Evolutionary conservation across 2,888 invertebrate genomes (phyloP), one percentile per base, ranked within the genome.

Genomic region (Horisme vitalbata): DNA sequence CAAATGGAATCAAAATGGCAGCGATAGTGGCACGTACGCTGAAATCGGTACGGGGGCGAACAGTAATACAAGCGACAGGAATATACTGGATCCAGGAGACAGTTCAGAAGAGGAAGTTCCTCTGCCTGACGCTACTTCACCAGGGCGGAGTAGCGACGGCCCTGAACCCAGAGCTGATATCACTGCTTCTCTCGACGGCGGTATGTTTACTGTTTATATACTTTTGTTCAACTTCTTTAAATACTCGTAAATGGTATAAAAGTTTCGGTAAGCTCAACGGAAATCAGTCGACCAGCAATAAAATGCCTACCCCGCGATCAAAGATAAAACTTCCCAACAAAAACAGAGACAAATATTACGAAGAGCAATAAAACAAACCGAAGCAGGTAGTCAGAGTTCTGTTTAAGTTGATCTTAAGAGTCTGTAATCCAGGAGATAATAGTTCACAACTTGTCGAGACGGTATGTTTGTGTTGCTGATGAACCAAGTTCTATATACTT

Each of bases 11-110:
- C 89, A 88, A 52, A 89, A 89, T 41, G 90, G 89, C 2, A 88
- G 90, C 35, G 90, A 90, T 54, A 90, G 90, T 51, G 89, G 90
- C 1, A 90, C 90, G 9, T 90, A 90, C 52, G 90, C 90, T 7
- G 90, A 90, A 64, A 90, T 90, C 10, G 87, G 89, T 3, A 85
- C 78, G 8, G 88, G 81, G n/a, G 82, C 76, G 1, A 85, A 77
- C 52, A 84, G 86, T 43, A 79, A 84, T 36, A 75, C 81, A 2
- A 88, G 87, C 41, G 90, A 90, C 49, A 75, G 88, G 49, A 85
- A 90, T 47, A 79, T 89, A 14, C 61, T 90, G 51, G 90, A 90
- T 38, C 88, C 90, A 4, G 89, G 82, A 5, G 90, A 90, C 50
- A 90, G 90, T 52, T 90, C 90, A 4, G 90, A 90, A 43, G 90